phyloP scores from a whole-genome alignment of 2,888 invertebrate species.

The Empis stercorea region DNA sequence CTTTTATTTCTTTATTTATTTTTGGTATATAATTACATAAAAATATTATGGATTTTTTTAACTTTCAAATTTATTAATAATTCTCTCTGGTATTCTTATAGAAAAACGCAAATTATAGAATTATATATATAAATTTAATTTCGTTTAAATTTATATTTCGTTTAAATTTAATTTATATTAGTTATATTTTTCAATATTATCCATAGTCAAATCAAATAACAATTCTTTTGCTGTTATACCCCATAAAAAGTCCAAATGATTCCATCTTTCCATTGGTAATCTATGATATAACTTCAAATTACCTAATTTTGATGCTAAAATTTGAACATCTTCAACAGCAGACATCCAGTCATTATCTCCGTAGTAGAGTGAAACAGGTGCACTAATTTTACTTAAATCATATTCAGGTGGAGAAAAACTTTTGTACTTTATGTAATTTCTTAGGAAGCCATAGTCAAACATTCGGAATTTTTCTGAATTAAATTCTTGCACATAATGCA shows the following conservation, averaged over 20 bases:
- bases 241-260: slow-evolving; percentile 58
- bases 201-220: slow-evolving; percentile 40
- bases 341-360: slow-evolving; percentile 55
- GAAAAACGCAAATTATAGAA: no score
- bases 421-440: slow-evolving; percentile 43
- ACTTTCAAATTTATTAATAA: no score
- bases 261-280: slow-evolving; percentile 42
- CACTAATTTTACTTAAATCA: slow-evolving; percentile 41
- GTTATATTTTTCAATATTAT: not conserved
- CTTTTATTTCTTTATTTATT: no score
- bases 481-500: slow-evolving; percentile 55
- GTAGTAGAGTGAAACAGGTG: slow-evolving; percentile 52
- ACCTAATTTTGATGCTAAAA: slow-evolving; percentile 36
- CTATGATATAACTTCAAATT: slow-evolving; percentile 38
- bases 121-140: no score
- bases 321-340: slow-evolving; percentile 38
- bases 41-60: no score
- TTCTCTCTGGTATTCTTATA: no score
- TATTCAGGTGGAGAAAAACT: slow-evolving; percentile 44
- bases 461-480: slow-evolving; percentile 41
- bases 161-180: no score
- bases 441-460: slow-evolving; percentile 41
- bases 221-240: slow-evolving; percentile 46
- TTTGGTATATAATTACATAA: no score
- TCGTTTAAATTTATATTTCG: no score